These are phyloP conservation scores for Bubalus kerabau DNA, from an alignment of 2,113 vertebrate species.

Conservation along the genomic window DNA sequence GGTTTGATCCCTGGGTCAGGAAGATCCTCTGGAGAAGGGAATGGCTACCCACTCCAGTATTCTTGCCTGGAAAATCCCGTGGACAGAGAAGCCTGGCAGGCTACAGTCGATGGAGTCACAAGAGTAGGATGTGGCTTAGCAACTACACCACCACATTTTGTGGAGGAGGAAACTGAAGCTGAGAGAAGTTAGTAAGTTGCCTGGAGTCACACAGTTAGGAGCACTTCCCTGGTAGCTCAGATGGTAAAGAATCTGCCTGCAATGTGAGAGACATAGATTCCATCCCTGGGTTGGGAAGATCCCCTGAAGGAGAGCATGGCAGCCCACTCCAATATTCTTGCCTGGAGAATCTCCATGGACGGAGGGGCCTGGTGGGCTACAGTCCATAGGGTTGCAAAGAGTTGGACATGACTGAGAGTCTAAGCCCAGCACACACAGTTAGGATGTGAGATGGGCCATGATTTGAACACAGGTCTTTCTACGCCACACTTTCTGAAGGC, in stretches of 20 bases:
- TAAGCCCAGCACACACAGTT: neutral
- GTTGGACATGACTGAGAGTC: neutral
- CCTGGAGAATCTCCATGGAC: neutral
- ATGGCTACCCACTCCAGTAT: neutral
- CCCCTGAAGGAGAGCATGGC: neutral
- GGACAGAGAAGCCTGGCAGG: neutral
- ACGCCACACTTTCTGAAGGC: neutral
- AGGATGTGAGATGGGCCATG: neutral
- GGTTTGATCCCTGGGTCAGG: neutral
- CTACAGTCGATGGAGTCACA: neutral
- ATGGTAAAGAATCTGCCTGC: neutral
- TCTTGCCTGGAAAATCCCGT: neutral
- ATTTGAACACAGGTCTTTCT: neutral
- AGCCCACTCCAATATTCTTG: neutral
- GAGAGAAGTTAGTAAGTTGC: neutral
- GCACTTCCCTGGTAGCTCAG: neutral
- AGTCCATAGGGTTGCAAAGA: neutral
- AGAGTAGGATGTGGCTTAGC: neutral
- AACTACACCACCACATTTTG: neutral
- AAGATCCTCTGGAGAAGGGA: neutral
- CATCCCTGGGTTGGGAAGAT: neutral
- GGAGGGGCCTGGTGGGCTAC: neutral
- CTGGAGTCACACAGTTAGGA: neutral
- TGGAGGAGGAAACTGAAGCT: neutral
- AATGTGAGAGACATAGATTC: neutral